These are phyloP conservation scores for Myotis planiceps DNA, from an alignment of 2,797 vertebrate genomes.

Conservation along the genomic window DNA sequence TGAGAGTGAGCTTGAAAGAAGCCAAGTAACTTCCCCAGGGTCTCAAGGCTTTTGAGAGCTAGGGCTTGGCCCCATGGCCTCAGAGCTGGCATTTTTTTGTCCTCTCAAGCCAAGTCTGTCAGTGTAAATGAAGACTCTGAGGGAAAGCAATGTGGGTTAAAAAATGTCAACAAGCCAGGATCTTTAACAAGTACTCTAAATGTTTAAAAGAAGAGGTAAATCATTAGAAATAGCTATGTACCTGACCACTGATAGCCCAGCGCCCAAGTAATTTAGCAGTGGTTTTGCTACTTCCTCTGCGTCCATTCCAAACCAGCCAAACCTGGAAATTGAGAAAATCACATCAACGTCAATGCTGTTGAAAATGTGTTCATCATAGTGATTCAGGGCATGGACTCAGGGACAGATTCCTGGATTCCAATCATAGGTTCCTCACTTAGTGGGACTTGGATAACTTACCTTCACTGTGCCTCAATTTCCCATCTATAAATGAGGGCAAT, in stretches of 20 bases:
- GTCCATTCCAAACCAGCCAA: conserved; percentile 94
- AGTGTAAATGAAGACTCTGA: neutral
- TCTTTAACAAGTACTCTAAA: neutral
- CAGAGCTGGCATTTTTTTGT: neutral
- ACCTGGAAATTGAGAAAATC: conserved; percentile 86
- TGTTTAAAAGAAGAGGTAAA: neutral
- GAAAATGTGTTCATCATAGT: neutral
- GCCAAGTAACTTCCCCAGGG: neutral
- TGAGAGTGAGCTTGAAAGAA: neutral
- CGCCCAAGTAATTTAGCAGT: conserved; percentile 92
- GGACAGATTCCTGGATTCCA: neutral
- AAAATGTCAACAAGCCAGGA: neutral
- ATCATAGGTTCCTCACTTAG: neutral
- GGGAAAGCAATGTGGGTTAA: neutral
- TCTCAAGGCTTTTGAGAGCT: neutral
- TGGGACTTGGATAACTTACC: neutral
- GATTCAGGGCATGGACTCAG: neutral
- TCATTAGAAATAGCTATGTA: conserved; percentile 70
- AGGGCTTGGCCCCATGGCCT: neutral
- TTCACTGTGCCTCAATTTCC: neutral
- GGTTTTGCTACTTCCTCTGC: conserved; percentile 91
- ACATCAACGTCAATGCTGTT: neutral
- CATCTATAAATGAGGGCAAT: neutral
- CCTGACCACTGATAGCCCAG: conserved; percentile 93
- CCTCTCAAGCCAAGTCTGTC: neutral